Base-by-base conservation (phyloP, 2,888 invertebrate species). In the Allacma fusca region DNA sequence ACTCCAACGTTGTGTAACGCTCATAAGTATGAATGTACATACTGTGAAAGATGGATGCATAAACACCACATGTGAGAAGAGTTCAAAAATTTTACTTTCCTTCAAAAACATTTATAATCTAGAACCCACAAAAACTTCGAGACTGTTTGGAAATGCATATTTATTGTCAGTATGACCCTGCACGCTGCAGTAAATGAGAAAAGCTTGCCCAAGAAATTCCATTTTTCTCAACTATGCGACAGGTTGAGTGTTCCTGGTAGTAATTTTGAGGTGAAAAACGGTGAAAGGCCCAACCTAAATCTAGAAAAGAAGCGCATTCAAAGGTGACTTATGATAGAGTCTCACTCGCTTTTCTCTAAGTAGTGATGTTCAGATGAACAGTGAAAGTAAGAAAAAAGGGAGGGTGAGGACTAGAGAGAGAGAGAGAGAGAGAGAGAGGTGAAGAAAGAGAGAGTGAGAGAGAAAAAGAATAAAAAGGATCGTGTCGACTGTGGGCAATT, bases 261-360 rank as follows among this genome's bases (percentile, higher is more conserved):
- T 57, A 71, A 71, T 71, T 71, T 71, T 28, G 57, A 44, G 59
- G 71, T 71, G 71, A 57, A 71, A 71, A 57, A 68, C 68, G 68
- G 68, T 29, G 40, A 29, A 43, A 29, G 23, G 1, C 16, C 68
- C 21, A 1, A 67, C 67, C n/a, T 67, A 29, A 28, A 34, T n/a
- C 9, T 12, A 59, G 28, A 28, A 26, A 71, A 29, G 28, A 71
- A 29, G 50, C 50, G 28, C 59, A 71, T 71, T 71, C 59, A 71
- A 29, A 71, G 59, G 71, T 71, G 71, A 71, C 71, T 71, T 71
- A 71, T 71, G 29, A 24, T 16, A 50, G n/a, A 12, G n/a, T 44
- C 50, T 59, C 59, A 71, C 71, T 29, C 57, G 28, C 29, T 40
- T 21, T 40, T 23, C 28, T 68, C 68, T 16, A 12, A 5, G 19